phyloP scores from a whole-genome alignment of 2,113 vertebrate species.

The Stictonetta naevosa region DNA sequence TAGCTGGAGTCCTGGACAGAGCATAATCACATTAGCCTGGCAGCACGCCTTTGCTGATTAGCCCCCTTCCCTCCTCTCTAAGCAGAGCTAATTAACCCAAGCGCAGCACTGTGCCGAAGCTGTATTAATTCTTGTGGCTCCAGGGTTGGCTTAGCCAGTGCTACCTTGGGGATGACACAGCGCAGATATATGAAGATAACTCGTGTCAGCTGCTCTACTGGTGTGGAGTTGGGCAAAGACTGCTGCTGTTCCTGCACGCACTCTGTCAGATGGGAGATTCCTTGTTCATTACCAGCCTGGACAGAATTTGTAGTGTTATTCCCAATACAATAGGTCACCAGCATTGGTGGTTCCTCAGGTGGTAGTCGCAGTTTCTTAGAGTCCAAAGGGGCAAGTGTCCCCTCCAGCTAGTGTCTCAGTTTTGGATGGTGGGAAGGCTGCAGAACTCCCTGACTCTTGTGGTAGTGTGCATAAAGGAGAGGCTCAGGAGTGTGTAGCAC shows the following conservation, averaged over 20 bases:
- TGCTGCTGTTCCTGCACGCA: not conserved
- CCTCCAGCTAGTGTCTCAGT: not conserved
- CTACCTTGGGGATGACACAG: not conserved
- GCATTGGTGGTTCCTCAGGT: not conserved
- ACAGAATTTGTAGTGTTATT: not conserved
- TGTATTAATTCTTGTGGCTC: not conserved
- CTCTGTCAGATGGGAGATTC: not conserved
- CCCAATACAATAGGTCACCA: not conserved
- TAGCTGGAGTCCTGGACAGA: not conserved
- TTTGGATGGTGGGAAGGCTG: not conserved
- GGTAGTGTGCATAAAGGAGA: not conserved
- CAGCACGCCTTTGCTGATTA: not conserved
- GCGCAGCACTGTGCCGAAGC: not conserved
- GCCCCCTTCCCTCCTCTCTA: not conserved
- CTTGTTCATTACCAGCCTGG: not conserved
- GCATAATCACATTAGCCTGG: not conserved
- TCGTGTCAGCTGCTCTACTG: not conserved
- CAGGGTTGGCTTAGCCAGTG: not conserved
- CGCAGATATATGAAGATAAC: not conserved
- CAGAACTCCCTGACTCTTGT: not conserved
- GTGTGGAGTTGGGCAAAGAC: not conserved
- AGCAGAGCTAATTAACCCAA: not conserved
- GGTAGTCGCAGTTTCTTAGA: not conserved
- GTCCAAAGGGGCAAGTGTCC: not conserved
- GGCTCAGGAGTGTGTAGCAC: not conserved